A percentile compares a stretch with the other conserved stretches of the same genome.
Evolutionary conservation across 2,888 invertebrate species (phyloP).

Genomic region (Vanessa cardui): DNA sequence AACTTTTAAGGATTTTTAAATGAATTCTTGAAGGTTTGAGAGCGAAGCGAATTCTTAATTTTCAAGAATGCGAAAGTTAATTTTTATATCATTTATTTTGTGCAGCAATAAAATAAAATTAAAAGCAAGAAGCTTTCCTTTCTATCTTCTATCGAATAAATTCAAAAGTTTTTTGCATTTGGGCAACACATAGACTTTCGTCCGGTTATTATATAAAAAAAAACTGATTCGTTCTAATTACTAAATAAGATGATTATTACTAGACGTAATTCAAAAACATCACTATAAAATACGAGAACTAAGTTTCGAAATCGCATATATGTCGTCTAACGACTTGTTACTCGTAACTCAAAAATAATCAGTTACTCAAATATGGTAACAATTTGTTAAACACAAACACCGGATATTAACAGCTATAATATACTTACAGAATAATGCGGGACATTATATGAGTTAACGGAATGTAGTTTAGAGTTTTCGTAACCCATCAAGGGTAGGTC

Average conservation of each 20-base stretch:
- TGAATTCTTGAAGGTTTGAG: not conserved
- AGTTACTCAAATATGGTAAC: not conserved
- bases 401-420: not conserved
- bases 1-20: not conserved
- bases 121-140: not conserved
- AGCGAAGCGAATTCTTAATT: no score
- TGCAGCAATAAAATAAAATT: not conserved
- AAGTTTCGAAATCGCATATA: no score
- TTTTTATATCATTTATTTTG: no score
- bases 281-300: no score
- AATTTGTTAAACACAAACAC: no score
- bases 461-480: constrained; percentile 61
- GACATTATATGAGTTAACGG: constrained; percentile 71
- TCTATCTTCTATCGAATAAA: not conserved
- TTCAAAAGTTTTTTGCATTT: not conserved
- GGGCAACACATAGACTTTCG: not conserved
- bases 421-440: constrained; percentile 77
- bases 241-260: no score
- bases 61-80: no score
- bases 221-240: no score
- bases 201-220: no score
- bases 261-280: no score
- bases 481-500: constrained; percentile 70
- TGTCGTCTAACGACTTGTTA: not conserved
- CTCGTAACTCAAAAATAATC: not conserved